Evolutionary conservation across 2,797 vertebrate genomes (phyloP).

Genomic region (Paguma larvata): DNA sequence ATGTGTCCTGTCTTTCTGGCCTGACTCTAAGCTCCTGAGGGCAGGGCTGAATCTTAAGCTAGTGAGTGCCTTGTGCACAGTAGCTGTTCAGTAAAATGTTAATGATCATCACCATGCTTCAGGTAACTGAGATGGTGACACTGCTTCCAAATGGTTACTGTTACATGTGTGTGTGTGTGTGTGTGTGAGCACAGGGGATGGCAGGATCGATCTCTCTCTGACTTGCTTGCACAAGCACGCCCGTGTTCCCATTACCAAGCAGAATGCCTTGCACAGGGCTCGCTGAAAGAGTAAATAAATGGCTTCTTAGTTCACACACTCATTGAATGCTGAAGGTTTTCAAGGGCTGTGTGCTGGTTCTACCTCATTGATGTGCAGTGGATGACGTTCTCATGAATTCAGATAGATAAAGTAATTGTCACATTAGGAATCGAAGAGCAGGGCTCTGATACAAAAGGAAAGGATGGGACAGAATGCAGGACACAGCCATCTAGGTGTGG

Average conservation of each 20-base stretch:
- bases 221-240: not conserved
- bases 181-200: fast-evolving
- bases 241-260: not conserved
- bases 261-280: not conserved
- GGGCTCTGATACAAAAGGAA: not conserved
- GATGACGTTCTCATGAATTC: not conserved
- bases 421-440: not conserved
- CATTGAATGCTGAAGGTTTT: not conserved
- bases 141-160: not conserved
- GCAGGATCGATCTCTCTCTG: not conserved
- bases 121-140: fast-evolving
- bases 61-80: not conserved
- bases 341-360: not conserved
- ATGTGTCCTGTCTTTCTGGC: not conserved
- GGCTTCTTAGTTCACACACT: not conserved
- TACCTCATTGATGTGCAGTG: not conserved
- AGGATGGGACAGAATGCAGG: not conserved
- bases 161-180: fast-evolving
- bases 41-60: not conserved
- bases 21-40: not conserved
- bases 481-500: not conserved
- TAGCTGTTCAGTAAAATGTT: not conserved
- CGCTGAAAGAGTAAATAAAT: not conserved
- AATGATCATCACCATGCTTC: not conserved
- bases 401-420: not conserved